Percentiles rank a stretch among this genome's conserved stretches.
Evolutionary conservation across 2,113 vertebrate species (phyloP).

Genomic region (Verasper variegatus): DNA sequence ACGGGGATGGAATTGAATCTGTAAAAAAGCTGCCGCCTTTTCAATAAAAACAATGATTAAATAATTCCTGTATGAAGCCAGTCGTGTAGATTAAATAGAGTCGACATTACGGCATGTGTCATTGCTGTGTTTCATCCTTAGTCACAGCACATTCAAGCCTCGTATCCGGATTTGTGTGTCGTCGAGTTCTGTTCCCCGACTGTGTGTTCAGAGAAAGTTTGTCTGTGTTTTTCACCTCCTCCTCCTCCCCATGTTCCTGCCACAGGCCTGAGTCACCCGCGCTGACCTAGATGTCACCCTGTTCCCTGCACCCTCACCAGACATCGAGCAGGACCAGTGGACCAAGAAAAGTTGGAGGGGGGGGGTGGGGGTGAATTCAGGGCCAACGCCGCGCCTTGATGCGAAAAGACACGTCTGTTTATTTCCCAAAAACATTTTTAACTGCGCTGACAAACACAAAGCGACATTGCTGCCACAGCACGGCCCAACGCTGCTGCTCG

Average conservation of each 20-base stretch:
- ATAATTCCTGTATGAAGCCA: conserved; percentile 13
- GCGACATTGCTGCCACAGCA: conserved; percentile 57
- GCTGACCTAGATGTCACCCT: conserved; percentile 71
- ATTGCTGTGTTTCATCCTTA: conserved; percentile 16
- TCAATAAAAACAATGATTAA: conserved; percentile 37
- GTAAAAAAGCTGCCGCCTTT: conserved; percentile 29
- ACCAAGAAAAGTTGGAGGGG: conserved; percentile 38
- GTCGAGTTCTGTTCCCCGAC: neutral
- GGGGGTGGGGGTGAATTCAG: conserved; percentile 17
- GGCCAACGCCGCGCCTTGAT: conserved; percentile 57
- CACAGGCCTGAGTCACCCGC: conserved; percentile 67
- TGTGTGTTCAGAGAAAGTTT: neutral
- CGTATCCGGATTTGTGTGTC: conserved; percentile 19
- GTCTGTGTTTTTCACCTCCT: conserved; percentile 51
- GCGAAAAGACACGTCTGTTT: conserved; percentile 70
- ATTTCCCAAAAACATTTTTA: conserved; percentile 63
- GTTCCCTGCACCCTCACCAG: conserved; percentile 12
- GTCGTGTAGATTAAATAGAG: conserved; percentile 4
- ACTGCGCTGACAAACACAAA: conserved; percentile 61
- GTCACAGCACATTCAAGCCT: conserved; percentile 25
- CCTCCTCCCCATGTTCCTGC: conserved; percentile 53
- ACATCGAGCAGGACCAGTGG: conserved; percentile 52
- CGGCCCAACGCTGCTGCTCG: conserved; percentile 14
- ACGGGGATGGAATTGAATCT: conserved; percentile 42
- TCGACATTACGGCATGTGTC: neutral